Conservation (phyloP, 2,888 invertebrate genomes). For the Oscheius onirici region DNA sequence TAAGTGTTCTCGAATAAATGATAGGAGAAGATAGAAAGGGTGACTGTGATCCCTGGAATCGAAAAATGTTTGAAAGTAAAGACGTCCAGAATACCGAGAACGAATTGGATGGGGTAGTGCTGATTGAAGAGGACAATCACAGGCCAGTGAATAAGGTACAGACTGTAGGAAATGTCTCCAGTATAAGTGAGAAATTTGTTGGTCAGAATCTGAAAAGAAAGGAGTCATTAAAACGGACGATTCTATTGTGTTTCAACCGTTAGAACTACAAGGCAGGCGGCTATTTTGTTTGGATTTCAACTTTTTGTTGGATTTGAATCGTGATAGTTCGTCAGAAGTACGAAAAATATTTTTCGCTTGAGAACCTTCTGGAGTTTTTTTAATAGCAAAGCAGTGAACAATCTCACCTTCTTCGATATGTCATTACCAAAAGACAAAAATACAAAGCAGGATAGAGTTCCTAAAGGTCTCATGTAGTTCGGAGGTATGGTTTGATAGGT, state of each 20-base stretch:
- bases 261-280: too few relatives aligned
- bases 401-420: background rate
- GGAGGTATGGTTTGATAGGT: background rate
- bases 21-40: background rate
- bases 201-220: background rate
- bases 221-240: too few relatives aligned
- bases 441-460: background rate
- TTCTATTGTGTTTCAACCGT: too few relatives aligned
- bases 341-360: background rate
- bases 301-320: too few relatives aligned
- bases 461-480: background rate
- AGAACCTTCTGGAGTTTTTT: background rate
- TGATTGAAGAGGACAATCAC: conserved; percentile 8
- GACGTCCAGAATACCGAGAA: background rate
- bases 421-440: background rate
- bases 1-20: background rate
- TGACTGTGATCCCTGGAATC: background rate
- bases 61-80: background rate
- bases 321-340: too few relatives aligned
- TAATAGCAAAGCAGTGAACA: background rate
- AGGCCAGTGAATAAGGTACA: conserved; percentile 16
- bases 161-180: conserved; percentile 13
- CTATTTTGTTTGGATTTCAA: too few relatives aligned
- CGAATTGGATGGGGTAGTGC: background rate
- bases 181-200: background rate